Evolutionary conservation across 2,113 vertebrate genomes (phyloP), one percentile per base, ranked within the genome.

Genomic region (Apistogramma diplotaenia): DNA sequence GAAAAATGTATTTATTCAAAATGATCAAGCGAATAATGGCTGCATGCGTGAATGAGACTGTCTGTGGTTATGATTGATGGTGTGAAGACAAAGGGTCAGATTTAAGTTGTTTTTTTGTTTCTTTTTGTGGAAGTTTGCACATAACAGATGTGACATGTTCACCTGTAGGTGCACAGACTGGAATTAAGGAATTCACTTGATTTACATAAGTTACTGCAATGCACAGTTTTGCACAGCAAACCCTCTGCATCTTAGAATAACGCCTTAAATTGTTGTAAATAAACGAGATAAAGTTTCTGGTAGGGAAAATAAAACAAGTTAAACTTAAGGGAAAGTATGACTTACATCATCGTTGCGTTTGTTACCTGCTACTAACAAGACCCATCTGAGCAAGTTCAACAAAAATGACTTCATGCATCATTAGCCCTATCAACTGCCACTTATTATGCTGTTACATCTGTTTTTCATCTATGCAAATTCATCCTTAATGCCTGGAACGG

Each of bases 41-140:
- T 49, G 53, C 85, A 92, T 90, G 91, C 89, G 89, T 81, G 75
- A 62, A 71, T 43, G 37, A 73, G 56, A 78, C n/a, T 84, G 56
- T 70, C 10, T 5, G 18, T 21, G 53, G 49, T 89, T 79, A 86
- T 81, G 73, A 78, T 0, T n/a, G 60, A 84, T 75, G 71, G 57
- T 31, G 29, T 31, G 56, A 71, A 67, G 65, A 51, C 43, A 70
- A 70, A 70, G 49, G 40, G 43, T 70, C 0, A 1, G 8, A 31
- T 70, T 51, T 31, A 70, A 70, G 25, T 18, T 8, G 6, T 33
- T 33, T 65, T 65, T 37, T 37, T 37, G 2, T 10, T 37, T 11
- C 46, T 51, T 51, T 51, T 31, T 43, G 25, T 18, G 51, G 10
- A 18, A 1, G 19, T 70, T 70, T 31, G 43, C 43, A 70, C 43